phyloP scores from a whole-genome alignment of 1,140 invertebrate genomes.

The Scaptomyza montana region DNA sequence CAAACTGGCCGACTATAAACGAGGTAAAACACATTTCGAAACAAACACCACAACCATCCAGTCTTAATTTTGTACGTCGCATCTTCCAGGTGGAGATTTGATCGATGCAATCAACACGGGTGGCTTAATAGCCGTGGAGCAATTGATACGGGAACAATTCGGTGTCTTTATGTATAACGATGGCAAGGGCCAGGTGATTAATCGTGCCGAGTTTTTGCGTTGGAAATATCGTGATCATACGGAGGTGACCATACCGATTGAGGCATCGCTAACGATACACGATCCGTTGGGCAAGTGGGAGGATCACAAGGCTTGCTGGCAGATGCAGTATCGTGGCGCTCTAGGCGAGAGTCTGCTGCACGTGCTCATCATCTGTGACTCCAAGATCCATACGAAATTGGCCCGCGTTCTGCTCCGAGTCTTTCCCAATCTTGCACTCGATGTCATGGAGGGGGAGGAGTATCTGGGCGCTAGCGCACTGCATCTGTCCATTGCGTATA shows the following conservation, averaged over 20 bases:
- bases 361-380: slow-evolving; percentile 97
- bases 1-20: slow-evolving; percentile 94
- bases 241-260: slow-evolving; percentile 92
- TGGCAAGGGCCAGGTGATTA: slow-evolving; percentile 94
- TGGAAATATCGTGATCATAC: slow-evolving; percentile 96
- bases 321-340: slow-evolving; percentile 97
- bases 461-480: slow-evolving; percentile 97
- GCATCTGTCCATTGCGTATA: slow-evolving; percentile 98
- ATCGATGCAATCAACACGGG: slow-evolving; percentile 93
- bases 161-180: slow-evolving; percentile 94
- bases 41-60: too few relatives aligned
- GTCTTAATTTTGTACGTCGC: too few relatives aligned
- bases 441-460: slow-evolving; percentile 98
- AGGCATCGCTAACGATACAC: slow-evolving; percentile 90
- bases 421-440: slow-evolving; percentile 95
- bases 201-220: slow-evolving; percentile 94
- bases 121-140: slow-evolving; percentile 92
- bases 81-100: slow-evolving; percentile 88
- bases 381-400: slow-evolving; percentile 88
- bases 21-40: slow-evolving; percentile 84
- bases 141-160: slow-evolving; percentile 94
- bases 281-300: slow-evolving; percentile 94
- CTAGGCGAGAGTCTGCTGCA: slow-evolving; percentile 97
- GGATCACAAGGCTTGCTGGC: slow-evolving; percentile 97
- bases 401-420: slow-evolving; percentile 95